Evolutionary conservation across 2,797 vertebrate species (phyloP), one percentile per base, ranked within the genome.

Genomic region (Balearica regulorum): DNA sequence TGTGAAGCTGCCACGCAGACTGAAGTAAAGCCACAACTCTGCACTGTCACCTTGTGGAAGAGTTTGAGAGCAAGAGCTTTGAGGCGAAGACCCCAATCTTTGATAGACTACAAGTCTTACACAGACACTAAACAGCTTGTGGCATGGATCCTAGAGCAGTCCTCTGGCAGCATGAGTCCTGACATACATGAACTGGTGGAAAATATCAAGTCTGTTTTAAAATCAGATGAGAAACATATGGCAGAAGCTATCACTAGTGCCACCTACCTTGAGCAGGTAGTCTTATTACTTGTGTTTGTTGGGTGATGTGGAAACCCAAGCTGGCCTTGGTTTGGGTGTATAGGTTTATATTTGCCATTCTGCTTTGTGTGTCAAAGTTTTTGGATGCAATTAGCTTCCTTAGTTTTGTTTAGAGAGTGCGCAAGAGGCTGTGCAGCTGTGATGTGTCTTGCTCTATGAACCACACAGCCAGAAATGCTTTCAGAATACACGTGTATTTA

Each of bases 211-310:
- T 98, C 97, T 5, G 98, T 99, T 39, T 96, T 99, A 91, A 98
- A 98, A 95, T 98, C 98, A 0, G 99, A 99, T 14, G 98, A 99
- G 97, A 98, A 98, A 76, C 98, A 98, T 89, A 99, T 98, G 98
- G 98, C 99, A 76, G 99, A 99, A 97, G 98, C 98, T 8, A 98
- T 99, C 49, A 98, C 97, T 44, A 99, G 98, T n/a, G 98, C 99
- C 89, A 98, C 96, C 84, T 98, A 98, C 92, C 98, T 99, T 54
- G 98, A 99, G 83, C 98, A 99, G 98, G 98, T 98, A 97, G 60
- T 49, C 95, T 61, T 41, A 53, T 73, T 61, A 33, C 16, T 46
- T 55, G 9, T 26, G 33, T 31, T 64, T 20, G 4, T 54, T 2
- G 7, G 6, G 4, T 28, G 46, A 78, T n/a, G 65, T 66, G 31